Conservation (phyloP, 2,888 invertebrate genomes). For the Plemyria rubiginata region DNA sequence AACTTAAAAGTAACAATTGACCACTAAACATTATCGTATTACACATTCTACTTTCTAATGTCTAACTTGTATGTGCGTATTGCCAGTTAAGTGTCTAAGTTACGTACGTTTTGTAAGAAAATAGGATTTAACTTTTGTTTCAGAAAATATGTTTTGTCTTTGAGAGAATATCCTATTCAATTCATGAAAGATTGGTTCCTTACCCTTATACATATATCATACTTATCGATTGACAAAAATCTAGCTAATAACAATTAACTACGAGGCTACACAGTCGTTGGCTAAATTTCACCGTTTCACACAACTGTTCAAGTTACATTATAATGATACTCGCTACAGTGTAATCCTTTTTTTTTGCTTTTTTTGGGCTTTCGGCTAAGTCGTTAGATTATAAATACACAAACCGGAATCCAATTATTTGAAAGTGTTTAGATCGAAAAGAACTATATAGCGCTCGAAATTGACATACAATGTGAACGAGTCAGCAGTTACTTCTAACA, state of each 20-base stretch:
- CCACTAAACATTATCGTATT: conserved; percentile 44
- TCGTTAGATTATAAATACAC: conserved; percentile 61
- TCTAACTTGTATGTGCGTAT: conserved; percentile 73
- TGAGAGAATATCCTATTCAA: conserved; percentile 66
- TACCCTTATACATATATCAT: conserved; percentile 46
- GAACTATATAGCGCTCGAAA: conserved; percentile 55
- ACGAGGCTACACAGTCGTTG: conserved; percentile 75
- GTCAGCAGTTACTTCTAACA: conserved; percentile 50
- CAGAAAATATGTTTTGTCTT: conserved; percentile 77
- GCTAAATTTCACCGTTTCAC: conserved; percentile 60
- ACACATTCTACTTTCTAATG: conserved; percentile 56
- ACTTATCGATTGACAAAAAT: conserved; percentile 62
- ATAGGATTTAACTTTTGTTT: conserved; percentile 76
- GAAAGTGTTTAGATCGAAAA: conserved; percentile 67
- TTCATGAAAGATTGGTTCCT: conserved; percentile 73
- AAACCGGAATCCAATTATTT: conserved; percentile 70
- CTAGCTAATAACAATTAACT: conserved; percentile 71
- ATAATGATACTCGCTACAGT: conserved; percentile 14
- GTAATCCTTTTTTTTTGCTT: not conserved
- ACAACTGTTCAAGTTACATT: conserved; percentile 54
- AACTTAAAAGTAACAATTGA: conserved; percentile 46
- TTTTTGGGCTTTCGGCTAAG: conserved; percentile 38
- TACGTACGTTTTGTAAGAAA: conserved; percentile 80
- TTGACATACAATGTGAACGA: conserved; percentile 57
- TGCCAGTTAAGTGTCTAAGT: conserved; percentile 73